Evolutionary conservation across 2,888 invertebrate species (phyloP).

Genomic region (Pollenia amentaria): DNA sequence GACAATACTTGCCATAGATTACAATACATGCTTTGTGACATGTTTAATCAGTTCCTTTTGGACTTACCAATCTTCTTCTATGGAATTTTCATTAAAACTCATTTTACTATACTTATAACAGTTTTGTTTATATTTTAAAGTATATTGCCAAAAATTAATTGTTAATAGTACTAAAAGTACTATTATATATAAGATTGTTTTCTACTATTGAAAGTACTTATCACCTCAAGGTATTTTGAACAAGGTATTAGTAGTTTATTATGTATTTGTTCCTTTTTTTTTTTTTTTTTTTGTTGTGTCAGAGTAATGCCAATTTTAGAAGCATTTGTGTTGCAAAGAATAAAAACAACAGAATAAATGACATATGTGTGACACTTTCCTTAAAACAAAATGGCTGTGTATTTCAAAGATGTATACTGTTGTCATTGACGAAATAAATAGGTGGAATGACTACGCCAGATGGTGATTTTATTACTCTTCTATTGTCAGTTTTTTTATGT

Average conservation of each 20-base stretch:
- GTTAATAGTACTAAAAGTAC: slow-evolving; percentile 60
- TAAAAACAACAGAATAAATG: not conserved
- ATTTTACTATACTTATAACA: slow-evolving; percentile 68
- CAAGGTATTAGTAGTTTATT: not conserved
- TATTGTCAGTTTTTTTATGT: no score
- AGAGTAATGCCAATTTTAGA: not conserved
- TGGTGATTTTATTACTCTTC: no score
- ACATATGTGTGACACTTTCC: not conserved
- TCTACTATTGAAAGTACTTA: slow-evolving; percentile 59
- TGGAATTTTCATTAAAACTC: slow-evolving; percentile 81
- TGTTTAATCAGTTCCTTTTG: not conserved
- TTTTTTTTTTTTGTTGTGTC: not conserved
- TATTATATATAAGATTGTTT: slow-evolving; percentile 4
- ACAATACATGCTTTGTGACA: not conserved
- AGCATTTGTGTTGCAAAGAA: not conserved
- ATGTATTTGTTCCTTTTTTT: slow-evolving; percentile 15
- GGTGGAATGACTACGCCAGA: no score
- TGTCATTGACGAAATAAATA: no score
- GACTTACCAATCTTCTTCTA: slow-evolving; percentile 81
- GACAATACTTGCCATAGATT: not conserved
- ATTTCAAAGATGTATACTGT: no score
- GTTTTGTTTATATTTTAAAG: slow-evolving; percentile 19
- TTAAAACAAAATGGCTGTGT: not conserved
- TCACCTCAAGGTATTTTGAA: slow-evolving; percentile 29
- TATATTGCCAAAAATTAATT: not conserved